Evolutionary conservation across 2,888 invertebrate species (phyloP).

Genomic region (Drosophila antonietae): DNA sequence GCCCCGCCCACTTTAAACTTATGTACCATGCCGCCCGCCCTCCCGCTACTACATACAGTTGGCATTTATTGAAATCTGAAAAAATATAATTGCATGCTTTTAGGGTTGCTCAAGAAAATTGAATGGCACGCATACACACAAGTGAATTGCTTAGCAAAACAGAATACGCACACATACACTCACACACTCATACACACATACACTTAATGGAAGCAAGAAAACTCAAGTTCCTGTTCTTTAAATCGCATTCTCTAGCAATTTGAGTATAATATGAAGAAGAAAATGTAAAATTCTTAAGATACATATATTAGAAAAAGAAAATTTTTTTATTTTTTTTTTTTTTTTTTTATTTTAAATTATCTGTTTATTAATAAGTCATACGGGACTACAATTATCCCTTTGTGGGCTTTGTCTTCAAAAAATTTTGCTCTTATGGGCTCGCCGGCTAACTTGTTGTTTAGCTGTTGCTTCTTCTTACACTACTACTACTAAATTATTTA

Average conservation of each 20-base stretch:
- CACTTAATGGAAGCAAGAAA: conserved; percentile 12
- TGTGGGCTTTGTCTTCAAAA: too few species aligned
- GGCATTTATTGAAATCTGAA: conserved; percentile 74
- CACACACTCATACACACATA: not conserved
- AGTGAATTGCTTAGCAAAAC: conserved; percentile 26
- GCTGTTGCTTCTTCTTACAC: too few species aligned
- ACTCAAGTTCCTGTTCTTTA: conserved; percentile 11
- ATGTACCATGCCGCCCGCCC: not conserved
- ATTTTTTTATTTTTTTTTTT: too few species aligned
- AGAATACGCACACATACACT: conserved; percentile 3
- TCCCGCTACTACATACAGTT: conserved; percentile 21
- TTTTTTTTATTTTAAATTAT: too few species aligned
- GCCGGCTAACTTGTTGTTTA: too few species aligned
- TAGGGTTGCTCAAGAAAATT: conserved; percentile 70
- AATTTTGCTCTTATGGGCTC: too few species aligned
- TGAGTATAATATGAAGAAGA: not conserved
- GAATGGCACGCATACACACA: conserved; percentile 45
- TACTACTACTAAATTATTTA: too few species aligned
- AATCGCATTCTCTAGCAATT: conserved; percentile 17
- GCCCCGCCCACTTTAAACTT: conserved; percentile 5
- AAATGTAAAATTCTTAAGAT: too few species aligned
- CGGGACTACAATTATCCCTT: too few species aligned
- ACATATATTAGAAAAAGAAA: too few species aligned
- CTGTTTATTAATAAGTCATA: too few species aligned
- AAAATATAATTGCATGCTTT: conserved; percentile 76